Evolutionary conservation across 2,888 invertebrate genomes (phyloP).

Genomic region (Dasysyrphus tricinctus): DNA sequence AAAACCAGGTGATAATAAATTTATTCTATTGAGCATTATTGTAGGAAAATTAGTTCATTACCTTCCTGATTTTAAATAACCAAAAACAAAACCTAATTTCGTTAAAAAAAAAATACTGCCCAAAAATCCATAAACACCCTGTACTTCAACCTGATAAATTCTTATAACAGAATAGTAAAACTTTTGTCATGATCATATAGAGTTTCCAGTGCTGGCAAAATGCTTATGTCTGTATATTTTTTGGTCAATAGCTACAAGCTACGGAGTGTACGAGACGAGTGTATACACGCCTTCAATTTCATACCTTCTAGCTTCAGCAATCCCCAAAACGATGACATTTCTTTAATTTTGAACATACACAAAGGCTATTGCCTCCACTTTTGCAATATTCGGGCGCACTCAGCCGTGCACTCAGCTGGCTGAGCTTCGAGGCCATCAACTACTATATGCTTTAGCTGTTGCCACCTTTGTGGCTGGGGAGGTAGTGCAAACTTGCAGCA

Average conservation of each 20-base stretch:
- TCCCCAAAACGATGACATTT: constrained; percentile 55
- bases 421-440: constrained; percentile 55
- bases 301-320: neutral
- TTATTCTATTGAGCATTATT: no score
- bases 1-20: no score
- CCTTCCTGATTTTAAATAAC: no score
- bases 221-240: constrained; percentile 33
- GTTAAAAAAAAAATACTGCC: no score
- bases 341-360: constrained; percentile 62
- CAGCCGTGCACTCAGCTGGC: constrained; percentile 36
- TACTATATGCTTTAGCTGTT: constrained; percentile 41
- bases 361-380: neutral
- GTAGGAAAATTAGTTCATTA: no score
- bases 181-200: constrained; percentile 31
- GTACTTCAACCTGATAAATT: no score
- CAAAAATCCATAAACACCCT: no score
- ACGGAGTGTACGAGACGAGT: neutral
- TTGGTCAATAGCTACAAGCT: neutral
- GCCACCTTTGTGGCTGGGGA: constrained; percentile 61
- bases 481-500: constrained; percentile 42
- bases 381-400: constrained; percentile 15
- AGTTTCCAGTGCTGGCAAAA: constrained; percentile 23
- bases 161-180: constrained; percentile 21
- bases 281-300: neutral
- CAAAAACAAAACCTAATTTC: no score